Conservation (phyloP, 1,140 invertebrate species). For the Tetranychus urticae region DNA sequence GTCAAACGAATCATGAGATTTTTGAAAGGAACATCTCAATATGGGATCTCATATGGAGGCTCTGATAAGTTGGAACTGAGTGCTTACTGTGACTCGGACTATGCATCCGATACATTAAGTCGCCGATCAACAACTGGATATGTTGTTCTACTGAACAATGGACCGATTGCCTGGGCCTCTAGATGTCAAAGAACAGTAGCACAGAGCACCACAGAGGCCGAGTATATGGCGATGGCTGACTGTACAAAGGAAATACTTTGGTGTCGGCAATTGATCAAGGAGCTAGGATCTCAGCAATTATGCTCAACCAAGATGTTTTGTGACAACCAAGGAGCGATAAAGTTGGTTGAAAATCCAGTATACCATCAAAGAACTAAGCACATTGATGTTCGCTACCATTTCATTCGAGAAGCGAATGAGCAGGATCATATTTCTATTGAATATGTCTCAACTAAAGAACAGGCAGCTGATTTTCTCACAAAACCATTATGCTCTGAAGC, state of each 20-base stretch:
- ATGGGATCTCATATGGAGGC: constrained; percentile 1
- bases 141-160: not conserved
- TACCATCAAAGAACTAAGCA: constrained; percentile 21
- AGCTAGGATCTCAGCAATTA: not conserved
- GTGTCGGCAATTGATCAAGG: not conserved
- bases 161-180: constrained; percentile 3
- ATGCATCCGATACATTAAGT: constrained; percentile 13
- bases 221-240: not conserved
- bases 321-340: constrained; percentile 18
- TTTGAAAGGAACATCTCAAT: constrained; percentile 15
- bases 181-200: constrained; percentile 2
- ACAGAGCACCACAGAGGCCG: no score
- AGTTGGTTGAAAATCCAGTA: constrained; percentile 18
- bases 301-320: constrained; percentile 4
- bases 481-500: constrained; percentile 12
- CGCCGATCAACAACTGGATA: constrained; percentile 7
- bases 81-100: constrained; percentile 15
- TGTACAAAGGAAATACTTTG: constrained; percentile 4
- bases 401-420: constrained; percentile 16
- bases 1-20: constrained; percentile 13
- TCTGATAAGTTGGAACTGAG: not conserved
- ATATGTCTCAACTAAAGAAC: constrained; percentile 8
- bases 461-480: constrained; percentile 19
- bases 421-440: constrained; percentile 1
- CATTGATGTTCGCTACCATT: constrained; percentile 19